These are phyloP conservation scores for Chalcis sispes DNA, from an alignment of 2,888 invertebrate genomes.

Conservation along the genomic window DNA sequence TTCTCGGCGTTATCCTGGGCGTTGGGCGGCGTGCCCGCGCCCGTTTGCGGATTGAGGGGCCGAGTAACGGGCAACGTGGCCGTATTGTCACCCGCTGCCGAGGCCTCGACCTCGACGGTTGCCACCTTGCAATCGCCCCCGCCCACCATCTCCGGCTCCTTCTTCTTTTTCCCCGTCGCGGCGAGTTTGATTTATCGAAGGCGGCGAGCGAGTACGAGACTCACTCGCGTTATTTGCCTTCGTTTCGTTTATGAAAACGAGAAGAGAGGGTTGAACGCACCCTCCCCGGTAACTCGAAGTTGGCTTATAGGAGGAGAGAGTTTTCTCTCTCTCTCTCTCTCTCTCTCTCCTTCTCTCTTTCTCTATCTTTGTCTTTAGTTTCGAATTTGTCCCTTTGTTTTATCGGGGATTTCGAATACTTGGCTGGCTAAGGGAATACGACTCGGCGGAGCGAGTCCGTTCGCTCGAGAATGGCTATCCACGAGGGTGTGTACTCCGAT, in stretches of 20 bases:
- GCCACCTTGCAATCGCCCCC: constrained; percentile 91
- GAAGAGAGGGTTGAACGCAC: neutral
- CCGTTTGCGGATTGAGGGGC: constrained; percentile 79
- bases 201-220: constrained; percentile 19
- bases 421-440: too few relatives aligned
- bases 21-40: constrained; percentile 79
- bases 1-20: constrained; percentile 84
- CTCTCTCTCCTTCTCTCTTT: too few relatives aligned
- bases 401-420: too few relatives aligned
- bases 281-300: neutral
- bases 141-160: constrained; percentile 75
- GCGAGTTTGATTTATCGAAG: neutral
- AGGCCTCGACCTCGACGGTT: constrained; percentile 88
- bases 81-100: constrained; percentile 86
- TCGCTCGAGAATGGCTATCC: too few relatives aligned
- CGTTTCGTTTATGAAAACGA: neutral
- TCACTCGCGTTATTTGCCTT: constrained; percentile 1
- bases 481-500: too few relatives aligned
- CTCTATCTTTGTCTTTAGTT: too few relatives aligned
- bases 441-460: too few relatives aligned
- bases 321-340: too few relatives aligned
- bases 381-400: too few relatives aligned
- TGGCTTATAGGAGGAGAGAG: neutral
- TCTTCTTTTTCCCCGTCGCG: constrained; percentile 51
- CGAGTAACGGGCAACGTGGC: constrained; percentile 91